Evolutionary conservation across 2,797 vertebrate species (phyloP), one percentile per base, ranked within the genome.

Genomic region (Lithobates pipiens): DNA sequence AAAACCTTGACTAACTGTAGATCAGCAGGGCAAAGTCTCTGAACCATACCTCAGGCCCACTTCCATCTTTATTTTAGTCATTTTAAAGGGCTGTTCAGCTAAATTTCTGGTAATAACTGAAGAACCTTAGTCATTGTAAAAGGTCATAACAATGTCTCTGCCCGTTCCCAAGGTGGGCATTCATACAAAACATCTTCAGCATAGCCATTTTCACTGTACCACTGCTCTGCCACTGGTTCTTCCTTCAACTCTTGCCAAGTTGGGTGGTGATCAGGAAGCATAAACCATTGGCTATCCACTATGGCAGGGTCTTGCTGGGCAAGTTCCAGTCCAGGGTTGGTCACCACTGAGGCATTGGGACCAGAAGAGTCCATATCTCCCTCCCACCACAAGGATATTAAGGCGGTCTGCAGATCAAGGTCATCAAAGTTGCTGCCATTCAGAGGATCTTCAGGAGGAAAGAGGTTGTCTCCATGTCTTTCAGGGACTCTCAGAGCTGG

Each of bases 231-330:
- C 85, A 93, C 95, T 4, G 65, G 90, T 88, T 96, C 95, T 82
- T 96, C 95, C 87, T 95, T 96, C 86, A 96, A 91, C 88, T 95
- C 95, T 87, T 95, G 94, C 96, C 96, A 96, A 1, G 94, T 92
- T 68, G 76, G 85, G 32, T 87, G 89, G 94, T 94, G 84, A 92
- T 91, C 88, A 90, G 83, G 80, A 90, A 93, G 82, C 95, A 0
- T 90, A 89, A 90, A 96, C 96, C 86, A 95, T 88, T 11, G 91
- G 50, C 92, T 85, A 18, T 93, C 87, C 88, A 95, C 94, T n/a
- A 88, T 87, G 72, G 85, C 92, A 34, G 85, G 75, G 42, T 84
- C 83, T 44, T 87, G 85, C 13, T 77, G 85, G n/a, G 61, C 57
- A 4, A 80, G 61, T 78, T 87, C 81, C n/a, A 83, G 91, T 83